A percentile compares a stretch with the other conserved stretches of the same genome.
phyloP scores from a whole-genome alignment of 2,113 vertebrate genomes.

The Mus spicilegus region DNA sequence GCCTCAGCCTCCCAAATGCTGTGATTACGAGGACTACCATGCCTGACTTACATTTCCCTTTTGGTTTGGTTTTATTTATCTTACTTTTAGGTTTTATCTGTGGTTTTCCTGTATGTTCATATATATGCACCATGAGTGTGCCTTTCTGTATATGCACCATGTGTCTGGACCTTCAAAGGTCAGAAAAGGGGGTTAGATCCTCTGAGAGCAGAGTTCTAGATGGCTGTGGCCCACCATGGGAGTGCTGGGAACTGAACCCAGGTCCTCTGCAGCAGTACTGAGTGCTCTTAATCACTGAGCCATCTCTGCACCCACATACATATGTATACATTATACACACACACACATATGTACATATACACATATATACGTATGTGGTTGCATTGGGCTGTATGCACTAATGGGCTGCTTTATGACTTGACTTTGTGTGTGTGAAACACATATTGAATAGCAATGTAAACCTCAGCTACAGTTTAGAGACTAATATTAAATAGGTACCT shows the following conservation, averaged over 20 bases:
- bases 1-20: neutral
- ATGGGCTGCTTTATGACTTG: slow-evolving; percentile 17
- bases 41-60: neutral
- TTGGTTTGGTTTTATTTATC: neutral
- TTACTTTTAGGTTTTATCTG: neutral
- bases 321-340: neutral
- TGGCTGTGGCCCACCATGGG: neutral
- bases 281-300: neutral
- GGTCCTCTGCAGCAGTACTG: neutral
- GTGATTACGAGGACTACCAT: neutral
- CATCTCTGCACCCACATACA: neutral
- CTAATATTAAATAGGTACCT: neutral
- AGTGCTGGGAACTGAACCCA: neutral
- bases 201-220: neutral
- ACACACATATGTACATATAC: neutral
- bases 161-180: neutral
- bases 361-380: neutral
- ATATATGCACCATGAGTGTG: neutral
- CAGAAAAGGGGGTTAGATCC: no score
- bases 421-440: slow-evolving; percentile 21
- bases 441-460: neutral
- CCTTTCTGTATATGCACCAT: neutral
- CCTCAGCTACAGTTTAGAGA: neutral
- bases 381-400: neutral
- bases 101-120: neutral